Conservation (phyloP, 2,797 vertebrate genomes). For the Lerista edwardsae region DNA sequence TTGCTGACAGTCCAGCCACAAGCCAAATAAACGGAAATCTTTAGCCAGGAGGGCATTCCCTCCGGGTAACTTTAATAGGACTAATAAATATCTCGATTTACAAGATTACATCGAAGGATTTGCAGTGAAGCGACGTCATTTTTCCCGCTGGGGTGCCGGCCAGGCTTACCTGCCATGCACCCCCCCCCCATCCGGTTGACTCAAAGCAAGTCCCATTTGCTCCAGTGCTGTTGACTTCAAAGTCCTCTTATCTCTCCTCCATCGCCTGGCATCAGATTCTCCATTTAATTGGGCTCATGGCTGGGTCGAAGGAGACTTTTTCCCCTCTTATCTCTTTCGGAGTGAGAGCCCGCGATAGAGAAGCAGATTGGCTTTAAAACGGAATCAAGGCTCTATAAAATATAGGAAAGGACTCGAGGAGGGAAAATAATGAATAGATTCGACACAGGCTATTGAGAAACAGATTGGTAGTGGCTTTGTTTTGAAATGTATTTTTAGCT, state of each 20-base stretch:
- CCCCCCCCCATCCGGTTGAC: background rate
- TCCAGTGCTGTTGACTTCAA: background rate
- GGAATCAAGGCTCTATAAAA: background rate
- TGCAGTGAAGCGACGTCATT: background rate
- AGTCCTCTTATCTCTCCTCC: background rate
- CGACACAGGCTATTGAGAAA: background rate
- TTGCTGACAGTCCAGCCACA: background rate
- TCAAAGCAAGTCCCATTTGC: background rate
- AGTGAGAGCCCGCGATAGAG: background rate
- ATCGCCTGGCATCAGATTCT: background rate
- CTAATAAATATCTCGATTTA: background rate
- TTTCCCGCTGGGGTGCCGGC: too few species aligned
- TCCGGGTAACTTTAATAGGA: background rate
- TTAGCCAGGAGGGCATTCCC: background rate
- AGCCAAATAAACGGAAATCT: background rate
- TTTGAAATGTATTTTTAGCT: too few species aligned
- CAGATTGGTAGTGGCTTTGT: too few species aligned
- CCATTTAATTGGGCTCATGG: background rate
- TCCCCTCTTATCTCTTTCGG: too few species aligned
- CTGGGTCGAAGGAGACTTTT: background rate
- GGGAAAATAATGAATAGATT: background rate
- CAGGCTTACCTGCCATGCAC: background rate
- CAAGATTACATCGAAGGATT: background rate
- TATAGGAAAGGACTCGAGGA: background rate
- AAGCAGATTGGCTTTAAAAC: background rate